Base-by-base conservation (phyloP, 2,113 vertebrate genomes). In the Mystacornis crossleyi region DNA sequence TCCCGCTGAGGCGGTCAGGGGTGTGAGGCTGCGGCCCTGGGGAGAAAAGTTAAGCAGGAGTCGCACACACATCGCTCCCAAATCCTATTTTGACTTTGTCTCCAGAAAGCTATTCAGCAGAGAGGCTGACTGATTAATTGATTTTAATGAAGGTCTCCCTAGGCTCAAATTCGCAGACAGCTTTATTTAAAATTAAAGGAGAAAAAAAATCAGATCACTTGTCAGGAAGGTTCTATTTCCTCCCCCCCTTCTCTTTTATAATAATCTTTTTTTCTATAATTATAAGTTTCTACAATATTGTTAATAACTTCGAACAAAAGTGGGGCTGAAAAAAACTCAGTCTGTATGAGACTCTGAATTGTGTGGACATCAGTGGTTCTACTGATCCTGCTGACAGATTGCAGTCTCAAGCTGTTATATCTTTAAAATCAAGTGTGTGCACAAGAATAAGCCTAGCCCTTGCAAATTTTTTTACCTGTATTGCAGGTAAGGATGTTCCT, bases 141-240 rank as follows among this genome's bases (percentile, higher is more conserved):
- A 98, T 98, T 98, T 98, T 97, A 98, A 98, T 97, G 97, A 98
- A 97, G 92, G 91, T 98, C 81, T 96, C 96, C 91, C 93, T 94
- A 93, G 95, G 91, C 97, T 96, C 83, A 94, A 95, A 94, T 94
- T 96, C 4, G 6, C 86, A 97, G 94, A 96, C 94, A 97, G 71
- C 89, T 92, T 97, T 97, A 96, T 95, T 97, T 97, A 97, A 97
- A 95, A 95, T 93, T 79, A 67, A 90, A 81, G 79, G n/a, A 2
- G 45, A 69, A 48, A 36, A 64, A 83, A 20, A 43, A 6, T 4
- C 20, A 61, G 33, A 48, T 74, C 43, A 7, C 72, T 77, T 69
- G 50, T 84, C 70, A 79, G 66, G 67, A 86, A 85, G 34, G 53
- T 26, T 73, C 4, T 47, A 34, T 8, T 19, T 3, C 3, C 8